phyloP scores from a whole-genome alignment of 1,140 invertebrate genomes.

The Pseudobourletiella spinata region DNA sequence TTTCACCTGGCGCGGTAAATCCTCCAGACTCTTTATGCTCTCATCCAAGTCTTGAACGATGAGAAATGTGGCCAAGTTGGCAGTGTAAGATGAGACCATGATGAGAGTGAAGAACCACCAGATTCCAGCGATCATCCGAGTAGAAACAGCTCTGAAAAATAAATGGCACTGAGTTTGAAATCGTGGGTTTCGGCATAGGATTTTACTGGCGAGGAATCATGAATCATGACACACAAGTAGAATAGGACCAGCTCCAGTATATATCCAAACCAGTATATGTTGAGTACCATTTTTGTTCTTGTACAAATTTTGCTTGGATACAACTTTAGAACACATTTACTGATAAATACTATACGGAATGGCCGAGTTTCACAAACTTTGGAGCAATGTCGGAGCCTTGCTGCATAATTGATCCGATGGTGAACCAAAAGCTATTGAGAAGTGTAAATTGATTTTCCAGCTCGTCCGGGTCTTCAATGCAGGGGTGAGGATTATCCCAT shows the following conservation, averaged over 20 bases:
- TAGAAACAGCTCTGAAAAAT: neutral
- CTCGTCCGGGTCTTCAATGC: constrained; percentile 65
- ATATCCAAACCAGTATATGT: no score
- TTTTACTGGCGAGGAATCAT: neutral
- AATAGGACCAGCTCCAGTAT: neutral
- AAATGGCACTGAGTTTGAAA: neutral
- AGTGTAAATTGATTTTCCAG: constrained; percentile 84
- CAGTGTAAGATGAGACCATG: constrained; percentile 90
- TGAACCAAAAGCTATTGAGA: constrained; percentile 91
- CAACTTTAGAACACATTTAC: no score
- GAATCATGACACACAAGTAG: neutral
- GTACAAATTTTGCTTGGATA: no score
- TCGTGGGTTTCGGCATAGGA: no score
- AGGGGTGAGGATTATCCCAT: constrained; percentile 81
- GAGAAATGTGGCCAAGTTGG: constrained; percentile 92
- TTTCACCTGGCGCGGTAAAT: constrained; percentile 90
- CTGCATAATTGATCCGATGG: constrained; percentile 86
- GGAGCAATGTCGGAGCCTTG: constrained; percentile 82
- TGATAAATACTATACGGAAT: no score
- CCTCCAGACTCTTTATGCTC: constrained; percentile 89
- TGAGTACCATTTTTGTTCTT: no score
- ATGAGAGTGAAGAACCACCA: constrained; percentile 99
- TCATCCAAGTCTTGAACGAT: constrained; percentile 94
- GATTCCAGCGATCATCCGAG: constrained; percentile 54
- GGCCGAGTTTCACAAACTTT: constrained; percentile 54